These are phyloP conservation scores for Pandemis corylana DNA, from an alignment of 2,888 invertebrate genomes.

Conservation along the genomic window DNA sequence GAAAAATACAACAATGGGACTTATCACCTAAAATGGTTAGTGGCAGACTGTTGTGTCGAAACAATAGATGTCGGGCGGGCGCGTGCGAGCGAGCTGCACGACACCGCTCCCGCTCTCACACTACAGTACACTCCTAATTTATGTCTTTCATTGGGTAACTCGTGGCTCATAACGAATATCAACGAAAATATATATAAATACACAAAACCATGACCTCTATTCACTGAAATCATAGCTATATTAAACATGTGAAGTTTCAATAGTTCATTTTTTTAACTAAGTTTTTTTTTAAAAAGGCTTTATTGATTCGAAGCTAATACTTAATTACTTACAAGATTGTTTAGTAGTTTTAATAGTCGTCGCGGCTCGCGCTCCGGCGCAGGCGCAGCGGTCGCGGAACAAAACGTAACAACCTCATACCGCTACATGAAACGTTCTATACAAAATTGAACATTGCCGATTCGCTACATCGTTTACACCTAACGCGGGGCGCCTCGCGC, in stretches of 20 bases:
- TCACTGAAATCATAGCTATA: constrained; percentile 82
- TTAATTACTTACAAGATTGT: constrained; percentile 84
- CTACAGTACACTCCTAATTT: constrained; percentile 73
- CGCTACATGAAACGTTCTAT: constrained; percentile 84
- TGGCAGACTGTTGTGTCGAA: constrained; percentile 83
- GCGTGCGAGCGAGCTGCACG: constrained; percentile 25
- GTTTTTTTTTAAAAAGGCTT: constrained; percentile 81
- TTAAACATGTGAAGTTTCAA: constrained; percentile 82
- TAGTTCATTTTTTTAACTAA: constrained; percentile 78
- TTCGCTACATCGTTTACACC: constrained; percentile 76
- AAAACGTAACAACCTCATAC: constrained; percentile 82
- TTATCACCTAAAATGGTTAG: constrained; percentile 84
- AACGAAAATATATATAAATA: constrained; percentile 77
- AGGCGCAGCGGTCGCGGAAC: constrained; percentile 52
- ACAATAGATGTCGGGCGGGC: constrained; percentile 67
- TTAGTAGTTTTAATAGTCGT: constrained; percentile 78
- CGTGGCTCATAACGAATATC: constrained; percentile 79
- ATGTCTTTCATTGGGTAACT: constrained; percentile 84
- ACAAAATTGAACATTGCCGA: constrained; percentile 84
- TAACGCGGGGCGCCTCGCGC: constrained; percentile 66
- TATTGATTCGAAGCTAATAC: constrained; percentile 85
- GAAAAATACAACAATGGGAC: constrained; percentile 86
- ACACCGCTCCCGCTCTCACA: constrained; percentile 47
- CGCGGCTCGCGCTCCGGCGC: constrained; percentile 60
- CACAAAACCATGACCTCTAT: constrained; percentile 79